Conservation (phyloP, 2,888 invertebrate genomes). For the Meteorus colon region DNA sequence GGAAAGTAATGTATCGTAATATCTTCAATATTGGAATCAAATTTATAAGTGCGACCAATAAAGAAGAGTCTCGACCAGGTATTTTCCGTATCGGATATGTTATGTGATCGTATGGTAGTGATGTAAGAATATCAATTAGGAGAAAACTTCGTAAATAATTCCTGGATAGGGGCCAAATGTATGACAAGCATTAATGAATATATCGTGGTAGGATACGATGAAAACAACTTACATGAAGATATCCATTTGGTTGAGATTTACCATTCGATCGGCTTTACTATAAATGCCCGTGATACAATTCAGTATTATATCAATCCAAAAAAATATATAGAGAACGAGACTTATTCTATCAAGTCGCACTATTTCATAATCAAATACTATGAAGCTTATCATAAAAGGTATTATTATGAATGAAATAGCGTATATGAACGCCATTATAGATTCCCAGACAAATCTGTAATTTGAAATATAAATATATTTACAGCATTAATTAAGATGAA, state of each 20-base stretch:
- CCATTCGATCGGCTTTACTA: constrained; percentile 46
- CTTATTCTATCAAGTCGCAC: constrained; percentile 59
- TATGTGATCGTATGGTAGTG: constrained; percentile 65
- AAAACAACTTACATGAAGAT: constrained; percentile 60
- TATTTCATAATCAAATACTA: constrained; percentile 60
- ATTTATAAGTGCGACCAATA: constrained; percentile 57
- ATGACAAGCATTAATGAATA: not conserved
- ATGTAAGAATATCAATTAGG: constrained; percentile 62
- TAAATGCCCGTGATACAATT: constrained; percentile 63
- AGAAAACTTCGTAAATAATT: constrained; percentile 59
- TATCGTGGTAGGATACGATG: not conserved
- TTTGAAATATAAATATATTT: constrained; percentile 20
- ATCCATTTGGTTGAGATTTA: constrained; percentile 56
- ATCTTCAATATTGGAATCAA: constrained; percentile 65
- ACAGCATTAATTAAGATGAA: no score
- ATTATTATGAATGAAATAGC: constrained; percentile 62
- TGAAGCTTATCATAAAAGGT: constrained; percentile 64
- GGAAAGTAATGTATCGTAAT: constrained; percentile 60
- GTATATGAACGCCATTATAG: constrained; percentile 61
- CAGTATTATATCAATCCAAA: constrained; percentile 64
- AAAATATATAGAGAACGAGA: constrained; percentile 60
- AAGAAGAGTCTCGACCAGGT: constrained; percentile 57
- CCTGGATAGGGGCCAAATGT: constrained; percentile 48
- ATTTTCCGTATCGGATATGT: constrained; percentile 60
- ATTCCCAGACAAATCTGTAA: constrained; percentile 66